Conservation (phyloP, 2,113 vertebrate genomes). For the Tetrax tetrax region DNA sequence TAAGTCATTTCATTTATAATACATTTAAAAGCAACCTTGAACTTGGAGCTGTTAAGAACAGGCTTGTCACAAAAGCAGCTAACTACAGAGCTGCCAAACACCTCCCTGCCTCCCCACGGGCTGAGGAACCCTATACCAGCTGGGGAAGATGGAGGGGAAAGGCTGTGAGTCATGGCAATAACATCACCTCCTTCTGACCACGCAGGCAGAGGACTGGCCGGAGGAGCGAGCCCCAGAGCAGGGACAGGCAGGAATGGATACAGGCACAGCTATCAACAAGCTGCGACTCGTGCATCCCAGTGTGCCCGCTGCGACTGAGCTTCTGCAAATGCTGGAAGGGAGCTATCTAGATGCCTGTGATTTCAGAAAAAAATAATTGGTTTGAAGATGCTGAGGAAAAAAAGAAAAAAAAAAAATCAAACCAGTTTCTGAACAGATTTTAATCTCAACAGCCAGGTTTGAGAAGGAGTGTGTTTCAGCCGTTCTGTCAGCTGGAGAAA, state of each 20-base stretch:
- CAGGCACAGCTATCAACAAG: background rate
- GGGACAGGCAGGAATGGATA: background rate
- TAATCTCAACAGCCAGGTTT: constrained; percentile 41
- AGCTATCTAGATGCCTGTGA: background rate
- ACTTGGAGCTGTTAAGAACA: background rate
- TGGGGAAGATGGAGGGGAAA: background rate
- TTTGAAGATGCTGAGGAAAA: background rate
- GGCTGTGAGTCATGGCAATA: background rate
- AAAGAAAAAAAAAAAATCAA: background rate
- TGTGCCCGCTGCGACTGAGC: background rate
- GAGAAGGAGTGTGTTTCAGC: constrained; percentile 16
- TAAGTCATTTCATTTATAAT: background rate
- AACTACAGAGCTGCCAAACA: background rate
- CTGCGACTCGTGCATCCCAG: rapidly evolving
- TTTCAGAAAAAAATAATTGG: constrained; percentile 23
- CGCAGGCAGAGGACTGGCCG: background rate
- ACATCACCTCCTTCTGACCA: background rate
- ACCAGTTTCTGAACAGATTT: constrained; percentile 34
- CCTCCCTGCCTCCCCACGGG: background rate
- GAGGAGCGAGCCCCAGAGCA: rapidly evolving
- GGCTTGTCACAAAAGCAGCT: background rate
- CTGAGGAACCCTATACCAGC: background rate
- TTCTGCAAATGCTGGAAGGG: background rate
- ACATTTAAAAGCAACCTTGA: constrained; percentile 6
- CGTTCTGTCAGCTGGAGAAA: constrained; percentile 5